Percentiles rank a stretch among this genome's conserved stretches.
These are phyloP conservation scores for Sylvicola cinctus DNA, from an alignment of 2,888 invertebrate species.

Conservation along the genomic window DNA sequence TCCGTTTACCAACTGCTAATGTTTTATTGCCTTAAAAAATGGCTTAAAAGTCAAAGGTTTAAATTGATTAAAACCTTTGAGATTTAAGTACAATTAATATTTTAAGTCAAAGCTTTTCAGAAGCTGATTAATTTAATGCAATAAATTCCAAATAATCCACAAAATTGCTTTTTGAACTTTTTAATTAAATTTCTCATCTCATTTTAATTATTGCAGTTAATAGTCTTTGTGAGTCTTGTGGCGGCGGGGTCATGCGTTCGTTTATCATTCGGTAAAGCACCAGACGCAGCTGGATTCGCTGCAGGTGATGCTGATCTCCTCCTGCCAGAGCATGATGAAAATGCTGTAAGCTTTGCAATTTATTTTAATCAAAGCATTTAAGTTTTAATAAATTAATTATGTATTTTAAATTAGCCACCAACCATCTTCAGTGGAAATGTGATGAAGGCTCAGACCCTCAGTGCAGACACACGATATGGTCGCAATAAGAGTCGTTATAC, in stretches of 20 bases:
- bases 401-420: conserved; percentile 17
- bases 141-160: too few species aligned
- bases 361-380: background rate
- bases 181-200: too few species aligned
- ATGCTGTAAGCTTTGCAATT: background rate
- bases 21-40: too few species aligned
- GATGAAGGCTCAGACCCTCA: conserved; percentile 20
- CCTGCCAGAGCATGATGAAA: background rate
- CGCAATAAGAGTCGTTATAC: conserved; percentile 17
- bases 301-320: background rate
- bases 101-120: too few species aligned
- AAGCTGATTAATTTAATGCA: too few species aligned
- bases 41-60: too few species aligned
- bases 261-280: too few species aligned
- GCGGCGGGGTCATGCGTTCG: background rate
- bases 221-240: background rate
- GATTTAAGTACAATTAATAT: too few species aligned
- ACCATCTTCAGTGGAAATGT: conserved; percentile 19
- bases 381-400: background rate
- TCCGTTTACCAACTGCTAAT: too few species aligned
- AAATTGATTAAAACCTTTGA: too few species aligned
- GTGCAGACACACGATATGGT: conserved; percentile 17
- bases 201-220: too few species aligned
- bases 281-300: conserved; percentile 2
- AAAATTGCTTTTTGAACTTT: too few species aligned